Evolutionary conservation across 92 coral and sea anemone species (phyloP).

Genomic region (Nematostella vectensis): DNA sequence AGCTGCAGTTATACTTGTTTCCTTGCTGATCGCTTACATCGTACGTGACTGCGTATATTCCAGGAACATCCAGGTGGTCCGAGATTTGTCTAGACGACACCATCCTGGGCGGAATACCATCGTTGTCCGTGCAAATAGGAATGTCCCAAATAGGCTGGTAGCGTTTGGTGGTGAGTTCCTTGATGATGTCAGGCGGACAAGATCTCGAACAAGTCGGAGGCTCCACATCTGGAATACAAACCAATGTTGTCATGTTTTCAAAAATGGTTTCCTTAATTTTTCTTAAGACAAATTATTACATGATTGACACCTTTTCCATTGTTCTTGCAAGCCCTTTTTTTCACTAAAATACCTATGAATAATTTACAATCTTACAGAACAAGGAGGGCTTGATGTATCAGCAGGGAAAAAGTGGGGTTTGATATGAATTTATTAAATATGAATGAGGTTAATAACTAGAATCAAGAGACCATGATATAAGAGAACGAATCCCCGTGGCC

Average conservation of each 20-base stretch:
- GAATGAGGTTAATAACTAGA: too few relatives aligned
- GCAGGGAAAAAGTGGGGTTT: too few relatives aligned
- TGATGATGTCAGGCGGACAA: conserved; percentile 28
- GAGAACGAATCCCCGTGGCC: too few relatives aligned
- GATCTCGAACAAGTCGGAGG: conserved; percentile 65
- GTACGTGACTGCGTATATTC: conserved; percentile 23
- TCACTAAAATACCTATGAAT: too few relatives aligned
- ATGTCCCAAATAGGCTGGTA: conserved; percentile 48
- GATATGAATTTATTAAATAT: too few relatives aligned
- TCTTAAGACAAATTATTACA: too few relatives aligned
- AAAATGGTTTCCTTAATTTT: not conserved
- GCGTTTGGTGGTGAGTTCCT: conserved; percentile 4
- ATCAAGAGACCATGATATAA: too few relatives aligned
- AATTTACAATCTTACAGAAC: too few relatives aligned
- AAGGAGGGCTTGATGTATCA: too few relatives aligned
- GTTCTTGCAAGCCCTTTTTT: too few relatives aligned
- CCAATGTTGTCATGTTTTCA: not conserved
- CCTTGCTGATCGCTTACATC: conserved; percentile 20
- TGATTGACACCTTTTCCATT: too few relatives aligned
- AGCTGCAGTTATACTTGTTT: conserved; percentile 44
- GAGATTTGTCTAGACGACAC: conserved; percentile 34
- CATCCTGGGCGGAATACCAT: conserved; percentile 49
- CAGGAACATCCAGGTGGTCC: conserved; percentile 29
- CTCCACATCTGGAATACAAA: conserved; percentile 47
- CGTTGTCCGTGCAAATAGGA: conserved; percentile 69